A percentile compares a stretch with the other conserved stretches of the same genome.
Evolutionary conservation across 1,140 invertebrate species (phyloP).

Genomic region (Liolophura sinensis): DNA sequence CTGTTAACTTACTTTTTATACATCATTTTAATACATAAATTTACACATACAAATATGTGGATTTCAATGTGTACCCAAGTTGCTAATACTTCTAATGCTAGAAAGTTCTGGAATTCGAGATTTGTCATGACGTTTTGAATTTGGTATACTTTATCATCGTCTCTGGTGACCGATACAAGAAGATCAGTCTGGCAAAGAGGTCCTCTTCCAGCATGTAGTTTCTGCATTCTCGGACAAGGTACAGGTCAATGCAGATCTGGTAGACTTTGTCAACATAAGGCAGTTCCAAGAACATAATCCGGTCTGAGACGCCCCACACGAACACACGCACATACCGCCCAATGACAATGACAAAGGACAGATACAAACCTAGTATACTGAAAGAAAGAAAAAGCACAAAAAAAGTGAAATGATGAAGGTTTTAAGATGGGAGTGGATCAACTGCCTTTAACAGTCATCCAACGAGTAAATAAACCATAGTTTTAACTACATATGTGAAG

Average conservation of each 20-base stretch:
- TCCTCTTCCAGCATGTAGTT: constrained; percentile 97
- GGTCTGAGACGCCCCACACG: constrained; percentile 79
- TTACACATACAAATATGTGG: too few relatives aligned
- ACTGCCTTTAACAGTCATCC: too few relatives aligned
- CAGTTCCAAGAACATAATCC: constrained; percentile 97
- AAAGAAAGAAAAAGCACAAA: constrained; percentile 31
- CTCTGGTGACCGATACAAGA: constrained; percentile 96
- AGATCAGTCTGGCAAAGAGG: constrained; percentile 96
- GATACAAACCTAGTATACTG: constrained; percentile 96
- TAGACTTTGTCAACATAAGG: constrained; percentile 93
- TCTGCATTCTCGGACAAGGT: constrained; percentile 93
- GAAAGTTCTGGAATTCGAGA: too few relatives aligned
- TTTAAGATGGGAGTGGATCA: too few relatives aligned
- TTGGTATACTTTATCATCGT: constrained; percentile 93
- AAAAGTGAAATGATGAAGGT: not conserved
- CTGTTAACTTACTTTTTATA: too few relatives aligned
- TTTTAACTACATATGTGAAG: too few relatives aligned
- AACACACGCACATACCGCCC: constrained; percentile 78
- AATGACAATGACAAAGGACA: constrained; percentile 92
- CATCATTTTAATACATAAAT: too few relatives aligned
- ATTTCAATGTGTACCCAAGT: too few relatives aligned
- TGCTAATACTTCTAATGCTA: too few relatives aligned
- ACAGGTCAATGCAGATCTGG: constrained; percentile 91
- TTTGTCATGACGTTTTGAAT: not conserved
- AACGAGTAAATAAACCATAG: too few relatives aligned